phyloP scores from a whole-genome alignment of 2,113 vertebrate genomes.

The Hydrochoerus hydrochaeris region DNA sequence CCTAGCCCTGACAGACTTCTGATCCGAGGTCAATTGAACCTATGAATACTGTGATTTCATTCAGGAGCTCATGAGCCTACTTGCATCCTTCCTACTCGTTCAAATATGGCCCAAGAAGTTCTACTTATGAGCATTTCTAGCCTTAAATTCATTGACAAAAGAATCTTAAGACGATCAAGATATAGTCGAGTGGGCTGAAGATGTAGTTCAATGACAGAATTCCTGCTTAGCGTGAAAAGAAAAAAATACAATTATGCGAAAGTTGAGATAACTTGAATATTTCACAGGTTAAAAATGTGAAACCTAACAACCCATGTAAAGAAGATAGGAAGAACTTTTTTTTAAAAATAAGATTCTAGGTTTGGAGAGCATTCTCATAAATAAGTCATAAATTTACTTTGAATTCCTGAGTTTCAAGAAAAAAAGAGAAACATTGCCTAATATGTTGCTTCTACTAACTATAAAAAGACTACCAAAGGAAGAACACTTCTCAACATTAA shows the following conservation, averaged over 20 bases:
- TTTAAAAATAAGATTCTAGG: background rate
- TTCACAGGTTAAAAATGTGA: background rate
- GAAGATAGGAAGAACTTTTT: background rate
- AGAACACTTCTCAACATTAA: background rate
- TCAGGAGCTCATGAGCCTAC: background rate
- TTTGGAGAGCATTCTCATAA: constrained; percentile 20
- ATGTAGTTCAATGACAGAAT: background rate
- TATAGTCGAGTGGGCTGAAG: background rate
- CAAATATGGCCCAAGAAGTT: background rate
- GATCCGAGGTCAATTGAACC: background rate
- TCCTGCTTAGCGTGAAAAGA: background rate
- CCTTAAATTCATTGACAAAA: background rate
- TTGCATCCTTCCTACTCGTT: background rate
- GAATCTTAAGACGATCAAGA: background rate
- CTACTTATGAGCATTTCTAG: background rate
- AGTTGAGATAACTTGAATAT: background rate
- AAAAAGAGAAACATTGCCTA: background rate
- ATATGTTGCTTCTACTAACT: background rate
- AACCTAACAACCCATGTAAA: background rate
- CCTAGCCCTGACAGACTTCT: background rate
- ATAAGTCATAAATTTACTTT: background rate
- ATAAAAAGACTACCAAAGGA: background rate
- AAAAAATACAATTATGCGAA: background rate
- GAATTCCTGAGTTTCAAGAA: background rate
- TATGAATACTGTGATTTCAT: background rate